phyloP scores from a whole-genome alignment of 2,888 invertebrate species.

The Agonopterix arenella region DNA sequence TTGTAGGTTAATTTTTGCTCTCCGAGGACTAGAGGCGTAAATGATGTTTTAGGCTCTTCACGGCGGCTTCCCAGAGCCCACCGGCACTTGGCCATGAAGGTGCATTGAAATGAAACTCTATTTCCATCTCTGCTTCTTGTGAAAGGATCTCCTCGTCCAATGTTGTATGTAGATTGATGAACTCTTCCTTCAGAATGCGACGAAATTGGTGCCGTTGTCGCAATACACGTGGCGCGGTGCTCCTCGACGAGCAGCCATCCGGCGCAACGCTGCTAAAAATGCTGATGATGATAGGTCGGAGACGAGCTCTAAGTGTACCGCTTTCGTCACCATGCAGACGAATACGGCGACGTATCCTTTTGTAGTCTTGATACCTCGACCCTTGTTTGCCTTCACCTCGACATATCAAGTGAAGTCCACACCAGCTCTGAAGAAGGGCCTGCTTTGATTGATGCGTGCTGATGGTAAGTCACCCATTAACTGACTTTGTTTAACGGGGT shows the following conservation, averaged over 20 bases:
- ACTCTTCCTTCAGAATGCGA: not conserved
- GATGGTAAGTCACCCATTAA: constrained; percentile 13
- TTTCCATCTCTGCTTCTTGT: constrained; percentile 4
- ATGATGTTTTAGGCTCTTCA: too few relatives aligned
- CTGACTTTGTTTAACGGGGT: constrained; percentile 1
- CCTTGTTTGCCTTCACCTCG: not conserved
- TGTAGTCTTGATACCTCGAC: not conserved
- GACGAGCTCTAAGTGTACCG: not conserved
- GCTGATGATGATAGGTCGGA: not conserved
- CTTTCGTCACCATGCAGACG: not conserved
- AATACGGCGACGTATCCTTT: constrained; percentile 3
- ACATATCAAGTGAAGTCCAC: not conserved
- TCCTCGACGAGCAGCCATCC: not conserved
- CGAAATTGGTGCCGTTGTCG: too few relatives aligned
- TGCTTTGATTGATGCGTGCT: not conserved
- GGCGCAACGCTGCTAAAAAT: not conserved
- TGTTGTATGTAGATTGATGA: not conserved
- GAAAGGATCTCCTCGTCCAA: not conserved
- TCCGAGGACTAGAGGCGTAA: too few relatives aligned
- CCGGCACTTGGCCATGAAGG: constrained; percentile 10
- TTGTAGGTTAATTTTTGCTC: too few relatives aligned
- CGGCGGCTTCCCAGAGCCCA: not conserved
- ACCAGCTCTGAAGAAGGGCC: not conserved
- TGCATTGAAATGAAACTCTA: constrained; percentile 12
- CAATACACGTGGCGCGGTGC: not conserved